phyloP scores from a whole-genome alignment of 2,888 invertebrate species.

The Drosophila helvetica region DNA sequence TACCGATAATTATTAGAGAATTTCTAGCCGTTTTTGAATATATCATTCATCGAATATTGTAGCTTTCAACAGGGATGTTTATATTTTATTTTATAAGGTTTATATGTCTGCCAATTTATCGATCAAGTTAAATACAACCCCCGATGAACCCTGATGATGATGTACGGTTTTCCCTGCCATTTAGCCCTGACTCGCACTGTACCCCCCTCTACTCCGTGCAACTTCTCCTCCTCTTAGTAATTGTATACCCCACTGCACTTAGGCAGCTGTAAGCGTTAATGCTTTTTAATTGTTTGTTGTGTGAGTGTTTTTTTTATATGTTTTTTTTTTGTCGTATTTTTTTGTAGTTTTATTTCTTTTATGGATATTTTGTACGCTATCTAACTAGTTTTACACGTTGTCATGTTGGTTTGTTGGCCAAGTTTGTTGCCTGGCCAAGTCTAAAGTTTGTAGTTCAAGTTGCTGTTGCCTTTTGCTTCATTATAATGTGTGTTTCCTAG shows the following conservation, averaged over 20 bases:
- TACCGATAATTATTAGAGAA: too few species aligned
- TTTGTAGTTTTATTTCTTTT: constrained; percentile 12
- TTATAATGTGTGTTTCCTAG: constrained; percentile 46
- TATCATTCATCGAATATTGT: too few species aligned
- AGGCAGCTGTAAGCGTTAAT: constrained; percentile 78
- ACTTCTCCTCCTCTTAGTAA: background rate
- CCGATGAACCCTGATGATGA: background rate
- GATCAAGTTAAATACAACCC: background rate
- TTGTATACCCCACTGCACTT: constrained; percentile 68
- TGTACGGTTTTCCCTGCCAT: background rate
- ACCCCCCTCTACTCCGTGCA: constrained; percentile 11
- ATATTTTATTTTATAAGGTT: too few species aligned
- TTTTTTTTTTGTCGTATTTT: constrained; percentile 3
- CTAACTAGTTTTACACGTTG: constrained; percentile 71
- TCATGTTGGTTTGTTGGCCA: constrained; percentile 36
- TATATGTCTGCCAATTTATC: too few species aligned
- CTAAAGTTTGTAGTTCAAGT: constrained; percentile 72
- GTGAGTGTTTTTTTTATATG: constrained; percentile 28
- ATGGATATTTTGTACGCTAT: constrained; percentile 46
- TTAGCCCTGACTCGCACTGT: constrained; percentile 32
- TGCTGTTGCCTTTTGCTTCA: constrained; percentile 15
- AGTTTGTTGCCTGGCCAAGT: constrained; percentile 50
- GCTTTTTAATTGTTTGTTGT: constrained; percentile 68
- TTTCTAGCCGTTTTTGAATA: too few species aligned
- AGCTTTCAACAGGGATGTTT: too few species aligned